Percentiles rank a stretch among this genome's conserved stretches.
phyloP scores from a whole-genome alignment of 2,113 vertebrate genomes.

The Collichthys lucidus region DNA sequence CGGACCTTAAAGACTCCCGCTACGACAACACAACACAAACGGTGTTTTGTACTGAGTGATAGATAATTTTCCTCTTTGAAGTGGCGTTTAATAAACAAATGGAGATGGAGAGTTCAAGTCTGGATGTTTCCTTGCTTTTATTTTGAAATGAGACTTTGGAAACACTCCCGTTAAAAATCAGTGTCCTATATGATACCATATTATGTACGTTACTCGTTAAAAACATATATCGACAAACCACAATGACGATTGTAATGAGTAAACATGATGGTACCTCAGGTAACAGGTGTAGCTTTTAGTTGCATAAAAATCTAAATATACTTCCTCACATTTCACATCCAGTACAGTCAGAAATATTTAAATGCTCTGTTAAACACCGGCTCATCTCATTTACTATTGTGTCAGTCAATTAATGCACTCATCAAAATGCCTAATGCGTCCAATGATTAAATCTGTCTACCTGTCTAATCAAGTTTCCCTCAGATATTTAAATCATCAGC shows the following conservation, averaged over 20 bases:
- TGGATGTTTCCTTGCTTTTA: neutral
- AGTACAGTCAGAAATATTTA: neutral
- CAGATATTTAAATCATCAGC: slow-evolving; percentile 33
- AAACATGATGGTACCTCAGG: no score
- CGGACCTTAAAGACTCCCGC: neutral
- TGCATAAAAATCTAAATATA: neutral
- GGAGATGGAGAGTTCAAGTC: neutral
- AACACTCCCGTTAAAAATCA: neutral
- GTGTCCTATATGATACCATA: no score
- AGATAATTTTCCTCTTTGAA: slow-evolving; percentile 37
- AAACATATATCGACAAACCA: no score
- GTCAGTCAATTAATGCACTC: neutral
- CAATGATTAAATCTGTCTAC: slow-evolving; percentile 30
- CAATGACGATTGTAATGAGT: no score
- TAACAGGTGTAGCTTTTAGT: no score
- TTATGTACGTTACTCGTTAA: no score
- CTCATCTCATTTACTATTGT: neutral
- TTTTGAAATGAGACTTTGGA: neutral
- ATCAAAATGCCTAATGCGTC: neutral
- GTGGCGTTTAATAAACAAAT: slow-evolving; percentile 3
- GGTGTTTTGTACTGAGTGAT: slow-evolving; percentile 38
- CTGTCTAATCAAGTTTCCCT: slow-evolving; percentile 21
- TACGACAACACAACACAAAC: neutral
- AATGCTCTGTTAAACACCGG: neutral
- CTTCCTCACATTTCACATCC: neutral